A percentile compares a stretch with the other conserved stretches of the same genome.
Conservation (phyloP, 2,888 invertebrate genomes). For the Nomada flava region DNA sequence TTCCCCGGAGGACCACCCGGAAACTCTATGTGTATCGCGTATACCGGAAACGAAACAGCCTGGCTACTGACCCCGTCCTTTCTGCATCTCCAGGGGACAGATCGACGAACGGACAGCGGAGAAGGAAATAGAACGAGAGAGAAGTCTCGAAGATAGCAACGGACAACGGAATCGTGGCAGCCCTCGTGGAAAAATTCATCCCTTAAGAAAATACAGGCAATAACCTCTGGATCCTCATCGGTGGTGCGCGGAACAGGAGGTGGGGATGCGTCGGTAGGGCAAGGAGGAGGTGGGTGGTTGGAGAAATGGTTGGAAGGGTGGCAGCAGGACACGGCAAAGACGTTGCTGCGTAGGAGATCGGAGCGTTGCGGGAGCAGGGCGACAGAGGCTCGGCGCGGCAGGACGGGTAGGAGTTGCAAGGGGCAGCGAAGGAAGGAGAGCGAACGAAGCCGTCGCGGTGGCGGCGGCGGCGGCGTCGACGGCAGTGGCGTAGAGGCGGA, state of each 20-base stretch:
- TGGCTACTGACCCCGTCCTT: constrained; percentile 27
- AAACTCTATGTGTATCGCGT: constrained; percentile 59
- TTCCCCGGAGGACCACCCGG: constrained; percentile 59
- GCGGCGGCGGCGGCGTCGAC: constrained; percentile 33
- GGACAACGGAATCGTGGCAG: constrained; percentile 53
- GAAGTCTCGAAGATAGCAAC: constrained; percentile 38
- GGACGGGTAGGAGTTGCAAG: constrained; percentile 52
- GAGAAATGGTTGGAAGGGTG: constrained; percentile 40
- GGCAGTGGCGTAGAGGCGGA: constrained; percentile 26
- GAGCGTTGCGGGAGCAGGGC: constrained; percentile 45
- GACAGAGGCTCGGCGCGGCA: constrained; percentile 13
- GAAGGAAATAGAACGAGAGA: background rate
- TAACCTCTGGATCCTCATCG: constrained; percentile 79
- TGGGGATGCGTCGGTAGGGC: constrained; percentile 62
- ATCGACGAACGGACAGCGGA: background rate
- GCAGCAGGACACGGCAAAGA: constrained; percentile 62
- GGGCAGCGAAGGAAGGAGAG: constrained; percentile 66
- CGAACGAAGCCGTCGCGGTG: constrained; percentile 55
- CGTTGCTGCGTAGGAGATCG: constrained; percentile 69
- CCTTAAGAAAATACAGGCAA: constrained; percentile 82
- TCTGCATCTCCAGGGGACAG: constrained; percentile 16
- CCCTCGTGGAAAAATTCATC: constrained; percentile 71
- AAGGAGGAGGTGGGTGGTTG: constrained; percentile 71
- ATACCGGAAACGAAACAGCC: constrained; percentile 57
- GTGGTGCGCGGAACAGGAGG: constrained; percentile 52